Conservation (phyloP, 2,888 invertebrate genomes). For the Xylota sylvarum region DNA sequence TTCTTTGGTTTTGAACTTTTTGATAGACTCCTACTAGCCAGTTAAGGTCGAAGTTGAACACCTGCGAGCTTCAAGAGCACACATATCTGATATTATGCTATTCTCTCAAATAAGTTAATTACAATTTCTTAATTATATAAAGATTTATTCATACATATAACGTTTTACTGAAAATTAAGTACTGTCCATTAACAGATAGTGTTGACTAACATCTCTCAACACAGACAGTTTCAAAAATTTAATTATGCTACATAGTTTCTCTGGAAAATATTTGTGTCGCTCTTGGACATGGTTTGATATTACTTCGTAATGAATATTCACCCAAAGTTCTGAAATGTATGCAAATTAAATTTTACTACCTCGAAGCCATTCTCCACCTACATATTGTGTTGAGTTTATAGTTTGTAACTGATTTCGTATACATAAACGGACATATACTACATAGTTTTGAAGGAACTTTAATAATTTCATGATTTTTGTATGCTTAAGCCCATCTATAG, state of each 20-base stretch:
- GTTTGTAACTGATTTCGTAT: background rate
- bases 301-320: conserved; percentile 26
- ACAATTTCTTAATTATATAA: too few species aligned
- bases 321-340: conserved; percentile 49
- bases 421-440: background rate
- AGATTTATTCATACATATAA: too few species aligned
- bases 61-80: too few species aligned
- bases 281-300: conserved; percentile 25
- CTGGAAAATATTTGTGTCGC: conserved; percentile 23
- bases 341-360: conserved; percentile 53
- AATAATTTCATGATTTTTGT: background rate
- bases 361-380: conserved; percentile 7
- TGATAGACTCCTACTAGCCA: too few species aligned
- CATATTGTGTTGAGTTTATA: background rate
- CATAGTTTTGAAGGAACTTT: background rate
- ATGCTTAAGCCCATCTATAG: background rate
- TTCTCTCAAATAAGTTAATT: too few species aligned
- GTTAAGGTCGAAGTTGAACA: too few species aligned
- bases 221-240: conserved; percentile 22
- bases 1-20: too few species aligned
- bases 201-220: conserved; percentile 19
- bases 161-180: too few species aligned
- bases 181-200: conserved; percentile 10
- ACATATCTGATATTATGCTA: too few species aligned
- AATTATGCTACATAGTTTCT: conserved; percentile 48